phyloP scores from a whole-genome alignment of 2,113 vertebrate species.

The Corythaixoides concolor region DNA sequence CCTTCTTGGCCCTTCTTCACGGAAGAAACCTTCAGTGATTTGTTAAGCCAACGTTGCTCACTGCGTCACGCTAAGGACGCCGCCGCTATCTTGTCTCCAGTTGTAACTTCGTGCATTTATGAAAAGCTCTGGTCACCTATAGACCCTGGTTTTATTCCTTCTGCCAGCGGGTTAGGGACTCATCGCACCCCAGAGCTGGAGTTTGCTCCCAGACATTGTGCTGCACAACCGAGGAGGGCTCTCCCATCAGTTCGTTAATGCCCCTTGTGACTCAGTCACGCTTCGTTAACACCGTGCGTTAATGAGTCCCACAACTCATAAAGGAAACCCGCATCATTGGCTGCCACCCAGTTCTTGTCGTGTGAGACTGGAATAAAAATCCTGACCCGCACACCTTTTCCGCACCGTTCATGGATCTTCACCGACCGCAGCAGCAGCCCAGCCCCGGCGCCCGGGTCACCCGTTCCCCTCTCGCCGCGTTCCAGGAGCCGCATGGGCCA shows the following conservation, averaged over 20 bases:
- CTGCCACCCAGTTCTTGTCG: not conserved
- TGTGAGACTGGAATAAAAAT: fast-evolving
- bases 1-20: not conserved
- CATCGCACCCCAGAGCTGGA: not conserved
- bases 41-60: not conserved
- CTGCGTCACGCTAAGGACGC: not conserved
- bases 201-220: not conserved
- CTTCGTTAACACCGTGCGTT: not conserved
- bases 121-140: not conserved
- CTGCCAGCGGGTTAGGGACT: not conserved
- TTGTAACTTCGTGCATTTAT: not conserved
- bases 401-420: not conserved
- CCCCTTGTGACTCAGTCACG: no score
- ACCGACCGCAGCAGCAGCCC: fast-evolving
- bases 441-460: no score
- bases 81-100: not conserved
- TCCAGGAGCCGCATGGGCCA: no score
- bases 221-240: not conserved
- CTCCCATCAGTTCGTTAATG: not conserved
- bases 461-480: not conserved
- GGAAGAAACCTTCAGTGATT: not conserved
- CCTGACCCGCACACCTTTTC: not conserved
- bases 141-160: not conserved
- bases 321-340: not conserved
- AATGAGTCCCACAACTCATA: not conserved